Evolutionary conservation across 2,888 invertebrate species (phyloP).

Genomic region (Agriopis aurantiaria): DNA sequence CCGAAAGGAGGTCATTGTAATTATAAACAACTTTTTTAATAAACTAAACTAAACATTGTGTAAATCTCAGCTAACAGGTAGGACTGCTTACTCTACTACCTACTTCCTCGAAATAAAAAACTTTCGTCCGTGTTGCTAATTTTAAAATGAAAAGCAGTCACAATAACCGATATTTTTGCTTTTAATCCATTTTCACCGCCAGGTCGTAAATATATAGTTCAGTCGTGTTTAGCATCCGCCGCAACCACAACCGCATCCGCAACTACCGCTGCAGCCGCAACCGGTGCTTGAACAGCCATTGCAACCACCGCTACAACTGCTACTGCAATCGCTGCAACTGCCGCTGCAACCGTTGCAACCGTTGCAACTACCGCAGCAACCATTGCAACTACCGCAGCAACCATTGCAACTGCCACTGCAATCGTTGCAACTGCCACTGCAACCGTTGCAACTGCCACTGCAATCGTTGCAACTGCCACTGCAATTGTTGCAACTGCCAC

Average conservation of each 20-base stretch:
- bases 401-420: slow-evolving; percentile 40
- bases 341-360: too few species aligned
- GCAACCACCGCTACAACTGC: slow-evolving; percentile 33
- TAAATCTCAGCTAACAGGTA: too few species aligned
- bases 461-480: slow-evolving; percentile 45
- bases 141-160: neutral
- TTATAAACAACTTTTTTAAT: too few species aligned
- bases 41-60: too few species aligned
- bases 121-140: neutral
- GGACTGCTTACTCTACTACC: too few species aligned
- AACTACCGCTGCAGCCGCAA: slow-evolving; percentile 41
- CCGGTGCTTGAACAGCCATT: too few species aligned
- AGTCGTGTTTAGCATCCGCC: slow-evolving; percentile 36
- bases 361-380: slow-evolving; percentile 40
- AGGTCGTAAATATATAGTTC: neutral
- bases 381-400: slow-evolving; percentile 44
- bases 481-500: slow-evolving; percentile 15
- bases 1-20: too few species aligned
- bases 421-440: slow-evolving; percentile 42
- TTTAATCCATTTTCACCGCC: neutral
- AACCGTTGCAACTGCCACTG: slow-evolving; percentile 36
- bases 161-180: neutral
- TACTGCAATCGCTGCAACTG: slow-evolving; percentile 27
- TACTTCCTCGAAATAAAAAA: too few species aligned
- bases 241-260: slow-evolving; percentile 43